Evolutionary conservation across 1,140 invertebrate species (phyloP).

Genomic region (Ruditapes philippinarum): DNA sequence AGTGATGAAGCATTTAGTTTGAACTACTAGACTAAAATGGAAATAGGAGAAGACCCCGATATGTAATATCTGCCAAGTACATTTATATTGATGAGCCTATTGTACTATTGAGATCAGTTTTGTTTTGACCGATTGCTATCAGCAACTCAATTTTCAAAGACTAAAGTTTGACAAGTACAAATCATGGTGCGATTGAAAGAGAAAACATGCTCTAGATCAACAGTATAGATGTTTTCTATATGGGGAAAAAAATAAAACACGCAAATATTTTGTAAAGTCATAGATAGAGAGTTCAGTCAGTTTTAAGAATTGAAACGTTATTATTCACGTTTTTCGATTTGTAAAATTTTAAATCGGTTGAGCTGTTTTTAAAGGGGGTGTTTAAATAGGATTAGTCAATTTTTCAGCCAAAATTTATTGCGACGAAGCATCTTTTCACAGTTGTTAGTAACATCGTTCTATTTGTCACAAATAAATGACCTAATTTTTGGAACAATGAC

Average conservation of each 20-base stretch:
- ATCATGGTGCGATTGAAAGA: neutral
- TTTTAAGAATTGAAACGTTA: neutral
- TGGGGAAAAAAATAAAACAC: too few relatives aligned
- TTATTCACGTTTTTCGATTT: neutral
- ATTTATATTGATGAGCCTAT: too few relatives aligned
- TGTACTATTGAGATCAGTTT: too few relatives aligned
- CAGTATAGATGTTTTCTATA: neutral
- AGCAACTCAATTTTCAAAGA: neutral
- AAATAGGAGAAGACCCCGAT: too few relatives aligned
- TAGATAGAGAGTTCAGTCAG: neutral
- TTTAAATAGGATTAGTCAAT: neutral
- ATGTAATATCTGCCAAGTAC: too few relatives aligned
- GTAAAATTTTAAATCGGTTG: too few relatives aligned
- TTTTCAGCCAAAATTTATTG: neutral
- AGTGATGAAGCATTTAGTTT: too few relatives aligned
- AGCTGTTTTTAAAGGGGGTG: too few relatives aligned
- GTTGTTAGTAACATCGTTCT: constrained; percentile 37
- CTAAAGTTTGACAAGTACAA: neutral
- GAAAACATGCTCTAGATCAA: neutral
- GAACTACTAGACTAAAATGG: too few relatives aligned
- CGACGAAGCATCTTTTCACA: neutral
- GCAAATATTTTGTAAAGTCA: constrained; percentile 14
- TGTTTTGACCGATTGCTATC: too few relatives aligned
- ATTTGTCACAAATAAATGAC: constrained; percentile 7
- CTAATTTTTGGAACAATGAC: constrained; percentile 3